These are phyloP conservation scores for Protodeltote pygarga DNA, from an alignment of 2,888 invertebrate species.

Conservation along the genomic window DNA sequence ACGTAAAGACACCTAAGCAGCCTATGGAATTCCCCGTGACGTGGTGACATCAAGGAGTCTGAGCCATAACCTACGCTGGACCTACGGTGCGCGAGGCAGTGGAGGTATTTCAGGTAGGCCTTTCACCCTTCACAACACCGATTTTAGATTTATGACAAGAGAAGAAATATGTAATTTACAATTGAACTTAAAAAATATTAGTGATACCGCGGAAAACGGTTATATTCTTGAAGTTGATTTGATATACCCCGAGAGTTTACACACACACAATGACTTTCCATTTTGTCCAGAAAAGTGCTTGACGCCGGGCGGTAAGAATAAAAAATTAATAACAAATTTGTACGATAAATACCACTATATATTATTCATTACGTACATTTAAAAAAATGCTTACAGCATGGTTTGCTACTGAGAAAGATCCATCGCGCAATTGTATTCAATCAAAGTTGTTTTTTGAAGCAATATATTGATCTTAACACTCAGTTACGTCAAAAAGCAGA, in stretches of 20 bases:
- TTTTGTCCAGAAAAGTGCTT: neutral
- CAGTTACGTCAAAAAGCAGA: neutral
- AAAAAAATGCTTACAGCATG: neutral
- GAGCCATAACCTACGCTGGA: no score
- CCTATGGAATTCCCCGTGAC: no score
- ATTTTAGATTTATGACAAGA: neutral
- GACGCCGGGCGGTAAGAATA: neutral
- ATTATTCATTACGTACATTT: slow-evolving; percentile 9
- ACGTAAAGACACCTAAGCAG: no score
- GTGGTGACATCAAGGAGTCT: no score
- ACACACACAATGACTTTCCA: slow-evolving; percentile 1
- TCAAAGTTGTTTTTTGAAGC: neutral
- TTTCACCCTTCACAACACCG: neutral
- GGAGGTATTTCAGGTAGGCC: no score
- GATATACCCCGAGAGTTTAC: neutral
- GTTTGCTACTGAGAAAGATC: neutral
- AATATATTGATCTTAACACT: neutral
- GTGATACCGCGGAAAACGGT: neutral
- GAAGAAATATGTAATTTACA: neutral
- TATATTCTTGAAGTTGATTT: slow-evolving; percentile 5
- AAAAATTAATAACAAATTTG: neutral
- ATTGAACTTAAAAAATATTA: neutral
- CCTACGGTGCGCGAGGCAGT: no score
- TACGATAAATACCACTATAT: slow-evolving; percentile 1
- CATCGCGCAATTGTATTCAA: neutral